phyloP scores from a whole-genome alignment of 2,113 vertebrate species.

The Heliornis fulica region DNA sequence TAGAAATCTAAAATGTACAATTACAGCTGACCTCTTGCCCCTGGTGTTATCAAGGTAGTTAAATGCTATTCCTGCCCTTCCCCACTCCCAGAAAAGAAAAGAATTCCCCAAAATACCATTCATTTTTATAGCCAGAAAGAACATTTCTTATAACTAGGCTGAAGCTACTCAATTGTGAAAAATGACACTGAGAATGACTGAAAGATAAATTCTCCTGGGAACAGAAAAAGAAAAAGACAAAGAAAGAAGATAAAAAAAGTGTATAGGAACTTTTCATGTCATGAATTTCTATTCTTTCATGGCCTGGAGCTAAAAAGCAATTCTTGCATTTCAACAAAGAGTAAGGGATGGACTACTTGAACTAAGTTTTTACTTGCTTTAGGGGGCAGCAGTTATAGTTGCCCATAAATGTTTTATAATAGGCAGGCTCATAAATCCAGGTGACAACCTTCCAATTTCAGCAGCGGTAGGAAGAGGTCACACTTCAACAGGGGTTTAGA shows the following conservation, averaged over 20 bases:
- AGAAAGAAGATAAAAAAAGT: neutral
- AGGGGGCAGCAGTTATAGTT: conserved; percentile 1
- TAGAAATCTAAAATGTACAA: conserved; percentile 51
- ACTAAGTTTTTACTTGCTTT: conserved; percentile 50
- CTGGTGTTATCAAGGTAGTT: neutral
- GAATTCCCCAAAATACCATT: conserved; percentile 16
- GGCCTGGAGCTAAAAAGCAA: conserved; percentile 44
- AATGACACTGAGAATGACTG: conserved; percentile 48
- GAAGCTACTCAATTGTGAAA: conserved; percentile 65
- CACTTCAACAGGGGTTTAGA: neutral
- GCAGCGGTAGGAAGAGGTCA: neutral
- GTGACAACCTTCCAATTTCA: neutral
- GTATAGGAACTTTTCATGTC: conserved; percentile 38
- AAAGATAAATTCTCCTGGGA: conserved; percentile 57
- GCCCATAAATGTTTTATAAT: conserved; percentile 36
- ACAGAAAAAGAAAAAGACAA: neutral
- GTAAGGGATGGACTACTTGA: neutral
- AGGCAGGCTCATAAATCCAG: conserved; percentile 33
- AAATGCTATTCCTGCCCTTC: neutral
- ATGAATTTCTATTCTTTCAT: conserved; percentile 45
- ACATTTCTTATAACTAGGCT: conserved; percentile 25
- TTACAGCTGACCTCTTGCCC: neutral
- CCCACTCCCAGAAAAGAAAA: neutral
- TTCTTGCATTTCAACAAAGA: conserved; percentile 23
- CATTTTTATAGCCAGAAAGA: conserved; percentile 63